phyloP scores from a whole-genome alignment of 2,888 invertebrate species.

The Gortyna flavago region DNA sequence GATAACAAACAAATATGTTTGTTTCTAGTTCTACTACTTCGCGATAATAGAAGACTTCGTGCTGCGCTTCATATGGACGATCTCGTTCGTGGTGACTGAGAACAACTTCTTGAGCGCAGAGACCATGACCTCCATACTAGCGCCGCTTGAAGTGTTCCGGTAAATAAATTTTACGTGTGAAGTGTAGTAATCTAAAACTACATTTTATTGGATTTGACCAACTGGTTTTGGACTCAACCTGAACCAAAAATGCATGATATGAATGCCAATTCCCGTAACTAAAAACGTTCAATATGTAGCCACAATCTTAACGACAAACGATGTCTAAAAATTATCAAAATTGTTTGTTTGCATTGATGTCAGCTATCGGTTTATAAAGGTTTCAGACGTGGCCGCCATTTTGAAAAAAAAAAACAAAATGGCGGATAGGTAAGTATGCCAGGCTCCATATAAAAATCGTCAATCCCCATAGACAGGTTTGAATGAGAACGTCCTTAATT shows the following conservation, averaged over 20 bases:
- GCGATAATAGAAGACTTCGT: constrained; percentile 98
- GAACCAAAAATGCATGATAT: not conserved
- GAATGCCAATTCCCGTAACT: too few species aligned
- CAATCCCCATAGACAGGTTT: too few species aligned
- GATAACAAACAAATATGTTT: not conserved
- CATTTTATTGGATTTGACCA: not conserved
- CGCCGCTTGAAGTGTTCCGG: constrained; percentile 97
- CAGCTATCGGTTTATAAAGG: too few species aligned
- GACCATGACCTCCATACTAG: constrained; percentile 95
- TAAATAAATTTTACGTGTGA: constrained; percentile 70
- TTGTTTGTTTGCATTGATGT: too few species aligned
- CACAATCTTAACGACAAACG: too few species aligned
- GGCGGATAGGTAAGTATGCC: too few species aligned
- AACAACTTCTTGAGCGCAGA: constrained; percentile 93
- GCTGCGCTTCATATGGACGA: constrained; percentile 97
- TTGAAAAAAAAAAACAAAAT: too few species aligned
- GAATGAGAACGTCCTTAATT: too few species aligned
- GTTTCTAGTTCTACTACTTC: constrained; percentile 96
- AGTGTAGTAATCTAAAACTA: not conserved
- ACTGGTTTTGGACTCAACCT: not conserved
- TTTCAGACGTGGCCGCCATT: too few species aligned
- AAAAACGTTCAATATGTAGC: too few species aligned
- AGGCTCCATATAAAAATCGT: too few species aligned
- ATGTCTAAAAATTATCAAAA: too few species aligned
- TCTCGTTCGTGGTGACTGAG: constrained; percentile 96